Conservation (phyloP, 2,113 vertebrate species). For the Charadrius vociferus region DNA sequence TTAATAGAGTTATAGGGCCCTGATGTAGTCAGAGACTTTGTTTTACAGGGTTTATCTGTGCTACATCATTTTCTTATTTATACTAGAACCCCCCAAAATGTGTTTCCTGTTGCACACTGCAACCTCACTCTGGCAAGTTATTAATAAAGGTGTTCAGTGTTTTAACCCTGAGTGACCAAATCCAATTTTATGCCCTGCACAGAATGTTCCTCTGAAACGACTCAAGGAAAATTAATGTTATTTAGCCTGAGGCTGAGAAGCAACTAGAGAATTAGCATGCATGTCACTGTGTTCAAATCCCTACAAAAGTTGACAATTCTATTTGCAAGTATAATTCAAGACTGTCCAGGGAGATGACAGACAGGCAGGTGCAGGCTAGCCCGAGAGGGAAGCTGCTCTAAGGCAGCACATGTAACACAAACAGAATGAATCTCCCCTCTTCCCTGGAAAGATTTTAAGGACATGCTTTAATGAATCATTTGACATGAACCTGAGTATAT, state of each 20-base stretch:
- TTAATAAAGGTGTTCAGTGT: neutral
- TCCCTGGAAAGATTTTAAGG: neutral
- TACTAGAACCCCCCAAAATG: neutral
- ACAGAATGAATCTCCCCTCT: neutral
- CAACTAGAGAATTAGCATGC: constrained; percentile 59
- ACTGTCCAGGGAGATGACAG: constrained; percentile 52
- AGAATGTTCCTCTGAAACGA: neutral
- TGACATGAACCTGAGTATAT: neutral
- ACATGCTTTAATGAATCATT: neutral
- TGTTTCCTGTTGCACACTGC: neutral
- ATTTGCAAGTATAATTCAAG: constrained; percentile 66
- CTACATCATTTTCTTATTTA: neutral
- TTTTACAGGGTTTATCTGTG: neutral
- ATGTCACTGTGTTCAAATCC: constrained; percentile 6
- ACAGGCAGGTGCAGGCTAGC: constrained; percentile 33
- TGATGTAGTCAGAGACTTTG: neutral
- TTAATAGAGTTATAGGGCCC: neutral
- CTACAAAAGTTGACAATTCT: constrained; percentile 31
- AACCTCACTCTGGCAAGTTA: neutral
- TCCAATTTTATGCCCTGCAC: neutral
- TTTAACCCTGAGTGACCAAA: constrained; percentile 27
- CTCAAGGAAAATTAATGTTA: constrained; percentile 12
- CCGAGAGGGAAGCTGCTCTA: neutral
- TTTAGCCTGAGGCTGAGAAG: constrained; percentile 30
- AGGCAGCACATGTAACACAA: neutral